phyloP scores from a whole-genome alignment of 2,888 invertebrate species.

The Spisula solida region DNA sequence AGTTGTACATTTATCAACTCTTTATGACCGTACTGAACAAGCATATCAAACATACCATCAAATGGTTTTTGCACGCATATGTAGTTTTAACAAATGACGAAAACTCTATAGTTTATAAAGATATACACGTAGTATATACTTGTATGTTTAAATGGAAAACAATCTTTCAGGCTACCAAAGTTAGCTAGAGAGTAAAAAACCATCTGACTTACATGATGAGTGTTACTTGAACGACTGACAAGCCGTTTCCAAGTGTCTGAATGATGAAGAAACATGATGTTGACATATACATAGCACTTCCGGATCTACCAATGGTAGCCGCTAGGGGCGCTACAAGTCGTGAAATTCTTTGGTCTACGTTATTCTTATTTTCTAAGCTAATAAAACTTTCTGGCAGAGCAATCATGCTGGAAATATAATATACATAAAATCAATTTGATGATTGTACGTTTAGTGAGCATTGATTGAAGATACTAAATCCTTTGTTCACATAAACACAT shows the following conservation, averaged over 20 bases:
- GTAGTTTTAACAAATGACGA: too few relatives aligned
- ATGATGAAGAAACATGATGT: slow-evolving; percentile 82
- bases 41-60: too few relatives aligned
- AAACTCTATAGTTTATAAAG: too few relatives aligned
- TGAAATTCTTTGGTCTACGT: slow-evolving; percentile 79
- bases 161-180: too few relatives aligned
- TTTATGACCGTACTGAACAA: not conserved
- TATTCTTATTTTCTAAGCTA: slow-evolving; percentile 74
- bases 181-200: not conserved
- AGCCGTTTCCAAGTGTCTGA: slow-evolving; percentile 71
- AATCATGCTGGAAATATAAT: slow-evolving; percentile 75
- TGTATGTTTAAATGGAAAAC: too few relatives aligned
- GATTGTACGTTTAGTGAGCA: too few relatives aligned
- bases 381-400: slow-evolving; percentile 82
- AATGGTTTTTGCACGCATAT: too few relatives aligned
- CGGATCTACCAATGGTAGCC: slow-evolving; percentile 81
- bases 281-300: slow-evolving; percentile 80
- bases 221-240: slow-evolving; percentile 73
- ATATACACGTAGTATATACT: too few relatives aligned
- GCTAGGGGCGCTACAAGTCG: slow-evolving; percentile 82
- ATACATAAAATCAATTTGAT: too few relatives aligned
- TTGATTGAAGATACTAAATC: too few relatives aligned
- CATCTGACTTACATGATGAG: slow-evolving; percentile 77
- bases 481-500: too few relatives aligned
- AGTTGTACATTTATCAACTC: not conserved